Percentiles rank a stretch among this genome's conserved stretches.
Evolutionary conservation across 2,113 vertebrate genomes (phyloP).

Genomic region (Circaetus cinerascens): DNA sequence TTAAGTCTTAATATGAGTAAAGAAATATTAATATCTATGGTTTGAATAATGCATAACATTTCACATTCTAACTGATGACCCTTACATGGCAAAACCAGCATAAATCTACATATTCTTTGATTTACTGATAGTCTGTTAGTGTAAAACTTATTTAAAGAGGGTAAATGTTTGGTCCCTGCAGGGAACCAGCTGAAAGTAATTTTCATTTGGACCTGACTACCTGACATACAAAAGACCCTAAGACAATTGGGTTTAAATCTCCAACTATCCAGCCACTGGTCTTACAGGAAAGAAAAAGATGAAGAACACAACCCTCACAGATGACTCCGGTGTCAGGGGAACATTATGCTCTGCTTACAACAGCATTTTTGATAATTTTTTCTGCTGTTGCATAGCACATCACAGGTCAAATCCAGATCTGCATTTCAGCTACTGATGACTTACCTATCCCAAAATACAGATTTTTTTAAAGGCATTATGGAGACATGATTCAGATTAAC

Average conservation of each 20-base stretch:
- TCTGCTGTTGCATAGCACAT: not conserved
- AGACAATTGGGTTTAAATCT: conserved; percentile 27
- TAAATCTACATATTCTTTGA: conserved; percentile 70
- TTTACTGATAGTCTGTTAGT: conserved; percentile 53
- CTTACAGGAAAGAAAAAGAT: not conserved
- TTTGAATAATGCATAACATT: conserved; percentile 71
- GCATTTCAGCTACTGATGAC: not conserved
- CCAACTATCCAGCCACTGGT: not conserved
- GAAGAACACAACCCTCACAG: not conserved
- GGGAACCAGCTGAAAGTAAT: conserved; percentile 42
- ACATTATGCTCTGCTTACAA: not conserved
- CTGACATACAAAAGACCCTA: conserved; percentile 12
- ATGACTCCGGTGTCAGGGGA: not conserved
- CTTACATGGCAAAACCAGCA: conserved; percentile 48
- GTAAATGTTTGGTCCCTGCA: conserved; percentile 64
- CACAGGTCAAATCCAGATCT: not conserved
- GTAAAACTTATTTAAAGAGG: conserved; percentile 69
- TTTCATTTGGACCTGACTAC: conserved; percentile 37
- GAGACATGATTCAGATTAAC: not conserved
- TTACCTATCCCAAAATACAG: not conserved
- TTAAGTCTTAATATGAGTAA: conserved; percentile 68
- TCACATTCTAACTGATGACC: conserved; percentile 60
- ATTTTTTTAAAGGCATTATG: not conserved
- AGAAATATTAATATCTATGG: conserved; percentile 68
- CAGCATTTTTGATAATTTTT: not conserved